Percentiles rank a stretch among this genome's conserved stretches.
Conservation (phyloP, 2,888 invertebrate genomes). For the Celastrina argiolus region DNA sequence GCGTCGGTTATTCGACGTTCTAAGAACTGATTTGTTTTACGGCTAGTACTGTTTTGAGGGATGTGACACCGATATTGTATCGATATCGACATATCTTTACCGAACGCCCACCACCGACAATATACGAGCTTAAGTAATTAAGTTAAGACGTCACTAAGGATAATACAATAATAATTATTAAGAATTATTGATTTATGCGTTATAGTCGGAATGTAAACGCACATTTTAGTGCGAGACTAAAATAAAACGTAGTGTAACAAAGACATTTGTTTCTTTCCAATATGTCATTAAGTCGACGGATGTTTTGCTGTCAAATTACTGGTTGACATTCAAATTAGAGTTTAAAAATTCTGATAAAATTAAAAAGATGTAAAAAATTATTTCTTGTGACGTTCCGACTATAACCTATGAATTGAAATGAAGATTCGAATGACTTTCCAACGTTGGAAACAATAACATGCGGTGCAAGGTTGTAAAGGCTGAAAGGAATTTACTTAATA, state of each 20-base stretch:
- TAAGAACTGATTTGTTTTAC: conserved; percentile 30
- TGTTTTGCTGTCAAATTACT: too few species aligned
- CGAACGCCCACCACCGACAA: conserved; percentile 8
- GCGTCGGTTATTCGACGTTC: conserved; percentile 31
- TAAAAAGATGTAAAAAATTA: background rate
- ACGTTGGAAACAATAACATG: background rate
- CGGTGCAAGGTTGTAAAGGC: conserved; percentile 12
- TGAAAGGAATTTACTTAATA: conserved; percentile 14
- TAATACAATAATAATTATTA: background rate
- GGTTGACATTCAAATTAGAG: too few species aligned
- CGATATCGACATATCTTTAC: conserved; percentile 5
- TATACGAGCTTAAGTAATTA: conserved; percentile 7
- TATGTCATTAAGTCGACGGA: too few species aligned
- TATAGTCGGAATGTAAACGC: background rate
- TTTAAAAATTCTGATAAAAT: background rate
- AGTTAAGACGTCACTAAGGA: conserved; percentile 6
- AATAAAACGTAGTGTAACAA: too few species aligned
- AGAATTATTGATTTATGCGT: background rate
- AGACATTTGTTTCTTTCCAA: too few species aligned
- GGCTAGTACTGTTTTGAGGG: conserved; percentile 21
- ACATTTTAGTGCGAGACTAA: too few species aligned
- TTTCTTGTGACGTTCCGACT: background rate
- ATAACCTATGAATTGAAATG: background rate
- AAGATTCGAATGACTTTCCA: conserved; percentile 2
- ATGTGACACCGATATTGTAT: background rate